Conservation (phyloP, 2,113 vertebrate genomes). For the Recurvirostra avosetta region DNA sequence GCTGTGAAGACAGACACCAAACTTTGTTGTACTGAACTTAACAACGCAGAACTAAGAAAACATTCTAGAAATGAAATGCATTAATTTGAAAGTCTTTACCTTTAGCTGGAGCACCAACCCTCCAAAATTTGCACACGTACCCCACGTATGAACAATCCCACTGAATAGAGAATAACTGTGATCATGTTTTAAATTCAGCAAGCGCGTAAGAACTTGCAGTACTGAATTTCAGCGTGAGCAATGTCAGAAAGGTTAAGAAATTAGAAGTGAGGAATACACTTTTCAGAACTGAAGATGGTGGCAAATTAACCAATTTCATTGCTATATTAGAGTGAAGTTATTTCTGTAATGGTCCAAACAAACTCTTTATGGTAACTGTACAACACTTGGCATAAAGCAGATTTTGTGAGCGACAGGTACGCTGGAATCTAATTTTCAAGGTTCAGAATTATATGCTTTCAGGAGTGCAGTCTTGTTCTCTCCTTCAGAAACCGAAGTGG, state of each 20-base stretch:
- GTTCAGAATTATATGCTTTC: neutral
- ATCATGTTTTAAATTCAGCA: neutral
- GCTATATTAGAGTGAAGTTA: neutral
- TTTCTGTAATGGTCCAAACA: neutral
- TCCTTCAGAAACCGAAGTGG: slow-evolving; percentile 28
- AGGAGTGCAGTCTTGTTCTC: neutral
- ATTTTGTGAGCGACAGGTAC: neutral
- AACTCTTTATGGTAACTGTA: neutral
- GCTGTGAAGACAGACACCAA: neutral
- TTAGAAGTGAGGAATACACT: neutral
- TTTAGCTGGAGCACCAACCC: neutral
- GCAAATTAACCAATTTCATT: neutral
- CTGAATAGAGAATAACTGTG: neutral
- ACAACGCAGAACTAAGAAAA: neutral
- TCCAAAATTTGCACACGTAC: neutral
- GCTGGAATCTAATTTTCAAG: slow-evolving; percentile 5
- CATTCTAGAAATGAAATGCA: neutral
- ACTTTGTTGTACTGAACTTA: neutral
- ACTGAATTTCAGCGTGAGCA: neutral
- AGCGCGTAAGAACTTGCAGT: neutral
- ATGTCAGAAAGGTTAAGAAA: neutral
- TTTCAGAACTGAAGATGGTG: neutral
- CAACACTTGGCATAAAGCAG: neutral
- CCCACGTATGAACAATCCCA: neutral
- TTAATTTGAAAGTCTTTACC: neutral